Evolutionary conservation across 1,140 invertebrate genomes (phyloP).

Genomic region (Procambarus clarkii): DNA sequence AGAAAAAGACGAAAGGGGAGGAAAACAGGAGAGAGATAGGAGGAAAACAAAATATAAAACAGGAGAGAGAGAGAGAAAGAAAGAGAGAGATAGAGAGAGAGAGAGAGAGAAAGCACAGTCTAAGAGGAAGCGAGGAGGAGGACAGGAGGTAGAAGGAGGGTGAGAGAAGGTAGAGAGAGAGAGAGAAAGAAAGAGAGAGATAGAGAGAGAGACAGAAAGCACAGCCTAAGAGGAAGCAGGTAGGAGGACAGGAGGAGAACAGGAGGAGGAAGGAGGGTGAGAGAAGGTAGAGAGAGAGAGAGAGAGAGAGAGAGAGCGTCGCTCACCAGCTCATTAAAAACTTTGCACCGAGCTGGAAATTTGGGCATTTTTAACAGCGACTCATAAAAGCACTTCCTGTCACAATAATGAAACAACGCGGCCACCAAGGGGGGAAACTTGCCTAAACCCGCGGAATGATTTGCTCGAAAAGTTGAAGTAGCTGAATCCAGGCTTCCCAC

Average conservation of each 20-base stretch:
- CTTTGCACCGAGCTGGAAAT: conserved; percentile 59
- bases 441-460: conserved; percentile 54
- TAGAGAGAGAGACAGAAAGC: too few species aligned
- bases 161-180: not conserved
- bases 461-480: conserved; percentile 54
- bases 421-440: conserved; percentile 42
- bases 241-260: not conserved
- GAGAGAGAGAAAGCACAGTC: too few species aligned
- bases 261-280: not conserved
- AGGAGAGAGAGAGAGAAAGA: too few species aligned
- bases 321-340: conserved; percentile 66
- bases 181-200: not conserved
- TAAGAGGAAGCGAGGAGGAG: too few species aligned
- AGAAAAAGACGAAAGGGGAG: too few species aligned
- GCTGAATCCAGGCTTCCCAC: not conserved
- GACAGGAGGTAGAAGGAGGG: too few species aligned
- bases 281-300: not conserved
- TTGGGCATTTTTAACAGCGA: conserved; percentile 60
- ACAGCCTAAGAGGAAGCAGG: too few species aligned
- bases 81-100: too few species aligned
- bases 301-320: not conserved
- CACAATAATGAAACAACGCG: conserved; percentile 58
- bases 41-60: too few species aligned
- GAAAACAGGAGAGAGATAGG: too few species aligned
- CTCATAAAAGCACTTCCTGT: conserved; percentile 67